Conservation (phyloP, 2,797 vertebrate genomes). For the Brachyrhaphis roseni region DNA sequence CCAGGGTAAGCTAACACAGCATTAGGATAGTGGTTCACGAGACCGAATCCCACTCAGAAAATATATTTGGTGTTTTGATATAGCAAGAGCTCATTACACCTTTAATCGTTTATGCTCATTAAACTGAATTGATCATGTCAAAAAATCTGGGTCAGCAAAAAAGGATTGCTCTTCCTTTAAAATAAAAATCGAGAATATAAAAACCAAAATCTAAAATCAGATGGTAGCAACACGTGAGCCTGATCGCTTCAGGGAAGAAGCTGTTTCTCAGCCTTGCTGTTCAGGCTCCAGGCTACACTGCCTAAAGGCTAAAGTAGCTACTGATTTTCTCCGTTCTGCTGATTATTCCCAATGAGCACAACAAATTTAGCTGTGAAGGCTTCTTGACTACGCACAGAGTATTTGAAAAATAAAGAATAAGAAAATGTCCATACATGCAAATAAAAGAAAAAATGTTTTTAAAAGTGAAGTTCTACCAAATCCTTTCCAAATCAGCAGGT, state of each 20-base stretch:
- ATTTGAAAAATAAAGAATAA: not conserved
- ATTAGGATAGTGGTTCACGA: not conserved
- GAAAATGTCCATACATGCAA: not conserved
- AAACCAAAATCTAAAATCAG: not conserved
- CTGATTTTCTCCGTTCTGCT: not conserved
- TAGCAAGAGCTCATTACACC: not conserved
- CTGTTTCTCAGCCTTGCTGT: not conserved
- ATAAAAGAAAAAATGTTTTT: not conserved
- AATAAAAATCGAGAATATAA: not conserved
- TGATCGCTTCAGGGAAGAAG: constrained; percentile 5
- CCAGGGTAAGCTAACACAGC: not conserved
- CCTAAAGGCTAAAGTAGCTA: not conserved
- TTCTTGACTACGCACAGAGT: not conserved
- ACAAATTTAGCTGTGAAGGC: not conserved
- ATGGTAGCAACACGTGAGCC: not conserved
- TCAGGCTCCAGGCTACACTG: not conserved
- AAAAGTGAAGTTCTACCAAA: not conserved
- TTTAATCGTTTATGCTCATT: not conserved
- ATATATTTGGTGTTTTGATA: not conserved
- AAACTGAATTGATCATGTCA: not conserved
- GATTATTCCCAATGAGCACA: not conserved
- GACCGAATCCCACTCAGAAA: not conserved
- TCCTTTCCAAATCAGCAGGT: not conserved
- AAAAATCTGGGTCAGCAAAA: not conserved
- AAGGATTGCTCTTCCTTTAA: not conserved